Evolutionary conservation across 2,797 vertebrate genomes (phyloP).

Genomic region (Heliangelus exortis): DNA sequence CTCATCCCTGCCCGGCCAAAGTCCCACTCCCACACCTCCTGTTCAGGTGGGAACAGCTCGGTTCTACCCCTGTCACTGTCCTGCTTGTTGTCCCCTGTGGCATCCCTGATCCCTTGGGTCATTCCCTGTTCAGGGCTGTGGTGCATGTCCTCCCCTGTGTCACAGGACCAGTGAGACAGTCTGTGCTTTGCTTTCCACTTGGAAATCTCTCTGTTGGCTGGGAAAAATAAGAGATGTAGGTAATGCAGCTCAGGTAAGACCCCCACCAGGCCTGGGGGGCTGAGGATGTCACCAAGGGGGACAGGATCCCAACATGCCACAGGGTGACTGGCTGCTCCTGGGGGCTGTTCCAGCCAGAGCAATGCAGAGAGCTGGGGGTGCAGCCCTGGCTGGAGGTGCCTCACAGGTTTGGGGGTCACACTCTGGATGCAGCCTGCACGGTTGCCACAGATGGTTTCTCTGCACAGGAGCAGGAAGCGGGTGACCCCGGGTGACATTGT

Average conservation of each 20-base stretch:
- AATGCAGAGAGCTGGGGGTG: too few species aligned
- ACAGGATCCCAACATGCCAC: accelerated
- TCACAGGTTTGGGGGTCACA: background rate
- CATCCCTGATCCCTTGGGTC: accelerated
- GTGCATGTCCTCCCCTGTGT: accelerated
- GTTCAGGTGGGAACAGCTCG: background rate
- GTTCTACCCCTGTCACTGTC: background rate
- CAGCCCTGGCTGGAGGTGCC: background rate
- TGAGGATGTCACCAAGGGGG: background rate
- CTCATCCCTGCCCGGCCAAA: background rate
- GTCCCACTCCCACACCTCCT: background rate
- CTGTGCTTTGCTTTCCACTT: background rate
- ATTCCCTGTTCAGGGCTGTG: accelerated
- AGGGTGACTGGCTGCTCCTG: accelerated
- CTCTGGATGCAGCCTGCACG: accelerated
- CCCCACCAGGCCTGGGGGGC: background rate
- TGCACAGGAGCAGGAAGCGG: background rate
- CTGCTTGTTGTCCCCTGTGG: background rate
- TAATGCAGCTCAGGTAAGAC: background rate
- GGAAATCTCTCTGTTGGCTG: background rate
- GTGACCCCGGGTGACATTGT: background rate
- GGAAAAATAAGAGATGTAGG: background rate
- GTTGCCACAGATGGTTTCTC: accelerated
- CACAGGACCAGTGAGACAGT: accelerated
- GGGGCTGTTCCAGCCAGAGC: accelerated